Evolutionary conservation across 2,113 vertebrate species (phyloP).

Genomic region (Phylloscopus trochiloides): DNA sequence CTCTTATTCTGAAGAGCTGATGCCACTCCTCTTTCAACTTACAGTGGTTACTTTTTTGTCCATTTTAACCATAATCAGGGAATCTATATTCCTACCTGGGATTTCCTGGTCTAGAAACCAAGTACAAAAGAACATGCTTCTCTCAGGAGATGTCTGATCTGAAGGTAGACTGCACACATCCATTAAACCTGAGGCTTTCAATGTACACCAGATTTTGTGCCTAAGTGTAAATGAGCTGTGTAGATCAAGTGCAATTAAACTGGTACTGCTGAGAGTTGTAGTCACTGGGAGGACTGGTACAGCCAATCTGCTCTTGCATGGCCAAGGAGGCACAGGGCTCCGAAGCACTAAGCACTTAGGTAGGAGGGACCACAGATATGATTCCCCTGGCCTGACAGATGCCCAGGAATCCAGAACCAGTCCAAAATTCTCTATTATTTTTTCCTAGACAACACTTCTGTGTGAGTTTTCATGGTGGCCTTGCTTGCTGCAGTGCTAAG

Average conservation of each 20-base stretch:
- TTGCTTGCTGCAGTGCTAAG: accelerated
- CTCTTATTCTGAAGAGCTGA: not conserved
- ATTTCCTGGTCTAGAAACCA: not conserved
- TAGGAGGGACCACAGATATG: not conserved
- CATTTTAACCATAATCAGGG: not conserved
- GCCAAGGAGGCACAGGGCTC: not conserved
- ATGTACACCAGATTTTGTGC: not conserved
- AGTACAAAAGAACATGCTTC: not conserved
- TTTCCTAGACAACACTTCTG: not conserved
- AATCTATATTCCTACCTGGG: not conserved
- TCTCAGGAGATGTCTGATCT: not conserved
- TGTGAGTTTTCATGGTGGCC: not conserved
- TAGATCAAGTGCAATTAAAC: not conserved
- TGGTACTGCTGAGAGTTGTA: not conserved
- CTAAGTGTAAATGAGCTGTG: not conserved
- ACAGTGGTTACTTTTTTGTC: not conserved
- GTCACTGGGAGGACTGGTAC: not conserved
- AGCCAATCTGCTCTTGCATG: not conserved
- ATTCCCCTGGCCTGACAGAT: not conserved
- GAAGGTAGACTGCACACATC: not conserved
- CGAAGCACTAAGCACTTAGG: not conserved
- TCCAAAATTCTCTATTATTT: not conserved
- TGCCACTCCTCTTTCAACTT: not conserved
- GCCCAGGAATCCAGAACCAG: not conserved
- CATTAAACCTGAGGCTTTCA: not conserved